Percentiles rank a stretch among this genome's conserved stretches.
These are phyloP conservation scores for Plodia interpunctella DNA, from an alignment of 1,140 invertebrate genomes.

Conservation along the genomic window DNA sequence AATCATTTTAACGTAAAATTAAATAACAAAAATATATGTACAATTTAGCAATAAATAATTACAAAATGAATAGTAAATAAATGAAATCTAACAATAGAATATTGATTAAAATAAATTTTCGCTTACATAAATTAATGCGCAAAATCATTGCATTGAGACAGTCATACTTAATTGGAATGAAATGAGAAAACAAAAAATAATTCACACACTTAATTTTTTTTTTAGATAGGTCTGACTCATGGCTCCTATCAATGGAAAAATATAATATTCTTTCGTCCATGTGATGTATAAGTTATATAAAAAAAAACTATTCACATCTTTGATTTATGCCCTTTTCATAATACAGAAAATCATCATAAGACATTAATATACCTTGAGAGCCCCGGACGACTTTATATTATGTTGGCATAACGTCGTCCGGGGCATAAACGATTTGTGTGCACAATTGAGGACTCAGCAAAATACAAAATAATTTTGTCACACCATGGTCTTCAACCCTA, in stretches of 20 bases:
- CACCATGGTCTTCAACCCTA: too few species aligned
- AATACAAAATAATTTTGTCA: too few species aligned
- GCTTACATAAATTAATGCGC: background rate
- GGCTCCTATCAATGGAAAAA: too few species aligned
- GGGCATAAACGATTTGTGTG: too few species aligned
- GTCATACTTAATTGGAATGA: background rate
- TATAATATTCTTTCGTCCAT: background rate
- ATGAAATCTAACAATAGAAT: slow-evolving; percentile 28
- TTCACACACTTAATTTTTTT: too few species aligned
- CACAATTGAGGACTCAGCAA: too few species aligned
- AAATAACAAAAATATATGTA: slow-evolving; percentile 74
- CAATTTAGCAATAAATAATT: slow-evolving; percentile 73
- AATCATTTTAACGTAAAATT: slow-evolving; percentile 64
- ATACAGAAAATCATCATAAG: too few species aligned
- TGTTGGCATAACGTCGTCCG: too few species aligned
- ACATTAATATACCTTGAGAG: too few species aligned
- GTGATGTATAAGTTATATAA: background rate
- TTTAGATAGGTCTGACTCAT: too few species aligned
- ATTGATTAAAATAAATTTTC: slow-evolving; percentile 11
- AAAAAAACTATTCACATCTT: background rate
- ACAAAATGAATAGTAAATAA: slow-evolving; percentile 30
- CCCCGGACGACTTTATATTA: too few species aligned
- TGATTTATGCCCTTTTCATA: too few species aligned
- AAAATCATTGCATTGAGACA: slow-evolving; percentile 18
- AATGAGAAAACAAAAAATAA: background rate